Conservation (phyloP, 2,113 vertebrate genomes). For the Ictidomys tridecemlineatus region DNA sequence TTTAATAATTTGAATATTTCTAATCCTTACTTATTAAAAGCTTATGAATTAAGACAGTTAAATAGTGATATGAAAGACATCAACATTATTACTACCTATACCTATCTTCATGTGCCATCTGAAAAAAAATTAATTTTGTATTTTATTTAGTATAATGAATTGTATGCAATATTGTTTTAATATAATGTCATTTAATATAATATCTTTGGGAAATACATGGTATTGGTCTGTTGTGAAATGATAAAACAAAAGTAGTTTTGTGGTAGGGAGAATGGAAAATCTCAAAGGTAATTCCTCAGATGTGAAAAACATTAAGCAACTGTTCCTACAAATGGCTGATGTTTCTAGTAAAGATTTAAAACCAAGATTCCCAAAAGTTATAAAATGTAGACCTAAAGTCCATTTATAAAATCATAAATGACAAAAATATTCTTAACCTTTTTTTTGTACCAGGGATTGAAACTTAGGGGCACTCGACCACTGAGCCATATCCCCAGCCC, state of each 20-base stretch:
- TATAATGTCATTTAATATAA: not conserved
- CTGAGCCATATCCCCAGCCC: too few relatives aligned
- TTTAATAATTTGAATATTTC: not conserved
- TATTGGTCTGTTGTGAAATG: not conserved
- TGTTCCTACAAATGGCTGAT: not conserved
- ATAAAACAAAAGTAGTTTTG: not conserved
- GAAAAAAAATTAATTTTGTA: not conserved
- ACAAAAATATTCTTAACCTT: not conserved
- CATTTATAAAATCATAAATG: not conserved
- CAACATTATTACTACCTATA: not conserved
- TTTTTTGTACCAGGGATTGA: too few relatives aligned
- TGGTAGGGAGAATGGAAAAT: not conserved
- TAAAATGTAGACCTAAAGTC: not conserved
- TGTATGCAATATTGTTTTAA: not conserved
- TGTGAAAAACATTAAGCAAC: not conserved
- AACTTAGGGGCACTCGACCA: too few relatives aligned
- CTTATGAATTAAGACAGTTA: not conserved
- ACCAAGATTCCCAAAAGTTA: not conserved
- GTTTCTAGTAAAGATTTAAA: not conserved
- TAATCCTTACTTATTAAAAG: not conserved
- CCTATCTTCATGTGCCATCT: not conserved
- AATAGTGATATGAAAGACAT: not conserved
- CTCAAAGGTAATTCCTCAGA: not conserved
- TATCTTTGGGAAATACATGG: not conserved
- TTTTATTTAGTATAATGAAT: not conserved